Conservation (phyloP, 2,113 vertebrate species). For the Pelusios castaneus region DNA sequence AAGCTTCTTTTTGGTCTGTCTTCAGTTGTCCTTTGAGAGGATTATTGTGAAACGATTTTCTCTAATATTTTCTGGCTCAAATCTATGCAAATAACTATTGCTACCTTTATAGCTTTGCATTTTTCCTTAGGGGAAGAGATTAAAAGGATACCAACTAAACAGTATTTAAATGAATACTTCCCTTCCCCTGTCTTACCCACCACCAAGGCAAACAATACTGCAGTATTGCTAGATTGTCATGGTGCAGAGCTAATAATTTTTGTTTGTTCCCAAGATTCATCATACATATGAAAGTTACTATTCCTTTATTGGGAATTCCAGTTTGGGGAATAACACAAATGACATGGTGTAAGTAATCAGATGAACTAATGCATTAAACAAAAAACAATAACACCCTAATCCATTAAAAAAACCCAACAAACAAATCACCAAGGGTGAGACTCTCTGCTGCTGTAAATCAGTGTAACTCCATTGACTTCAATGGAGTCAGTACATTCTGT, state of each 20-base stretch:
- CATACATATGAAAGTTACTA: background rate
- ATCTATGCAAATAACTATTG: background rate
- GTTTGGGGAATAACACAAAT: no score
- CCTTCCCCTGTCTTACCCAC: no score
- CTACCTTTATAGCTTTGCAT: background rate
- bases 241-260: background rate
- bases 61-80: background rate
- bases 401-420: background rate
- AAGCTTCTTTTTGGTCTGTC: background rate
- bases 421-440: background rate
- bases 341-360: no score
- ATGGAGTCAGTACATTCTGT: background rate
- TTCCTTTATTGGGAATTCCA: no score
- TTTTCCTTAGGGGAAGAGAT: background rate
- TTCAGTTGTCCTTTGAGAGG: background rate
- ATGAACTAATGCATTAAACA: background rate
- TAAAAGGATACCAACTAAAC: background rate
- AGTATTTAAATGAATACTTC: background rate
- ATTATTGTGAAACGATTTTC: background rate
- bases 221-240: background rate
- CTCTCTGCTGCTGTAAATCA: background rate
- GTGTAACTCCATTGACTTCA: background rate
- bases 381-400: background rate
- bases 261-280: background rate
- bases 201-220: background rate